Evolutionary conservation across 2,797 vertebrate species (phyloP).

Genomic region (Perodicticus potto): DNA sequence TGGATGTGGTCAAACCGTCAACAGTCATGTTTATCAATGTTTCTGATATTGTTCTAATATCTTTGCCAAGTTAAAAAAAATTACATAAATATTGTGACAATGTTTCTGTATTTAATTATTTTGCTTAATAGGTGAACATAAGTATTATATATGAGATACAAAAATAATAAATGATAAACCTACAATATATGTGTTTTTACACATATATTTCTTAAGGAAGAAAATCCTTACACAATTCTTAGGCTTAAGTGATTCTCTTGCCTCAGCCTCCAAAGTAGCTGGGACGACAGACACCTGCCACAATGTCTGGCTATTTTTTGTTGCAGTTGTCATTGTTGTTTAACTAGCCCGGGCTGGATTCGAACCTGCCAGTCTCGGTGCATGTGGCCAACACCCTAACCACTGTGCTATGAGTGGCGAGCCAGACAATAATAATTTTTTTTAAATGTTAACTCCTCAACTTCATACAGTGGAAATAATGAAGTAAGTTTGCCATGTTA

Average conservation of each 20-base stretch:
- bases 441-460: not conserved
- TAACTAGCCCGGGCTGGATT: too few relatives aligned
- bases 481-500: not conserved
- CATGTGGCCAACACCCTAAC: too few relatives aligned
- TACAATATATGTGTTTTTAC: not conserved
- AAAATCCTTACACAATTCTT: not conserved
- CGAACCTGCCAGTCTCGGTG: too few relatives aligned
- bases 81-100: not conserved
- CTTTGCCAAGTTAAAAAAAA: not conserved
- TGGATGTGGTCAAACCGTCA: not conserved
- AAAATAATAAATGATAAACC: not conserved
- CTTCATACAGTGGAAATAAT: not conserved
- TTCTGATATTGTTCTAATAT: not conserved
- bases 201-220: not conserved
- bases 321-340: too few relatives aligned
- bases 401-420: too few relatives aligned
- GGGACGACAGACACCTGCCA: too few relatives aligned
- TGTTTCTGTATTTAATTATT: not conserved
- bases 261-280: too few relatives aligned
- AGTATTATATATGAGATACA: not conserved
- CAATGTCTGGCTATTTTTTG: too few relatives aligned
- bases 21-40: accelerated
- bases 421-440: not conserved
- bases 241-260: too few relatives aligned
- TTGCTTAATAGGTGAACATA: not conserved